Conservation (phyloP, 2,888 invertebrate genomes). For the Nematopogon swammerdamellus region DNA sequence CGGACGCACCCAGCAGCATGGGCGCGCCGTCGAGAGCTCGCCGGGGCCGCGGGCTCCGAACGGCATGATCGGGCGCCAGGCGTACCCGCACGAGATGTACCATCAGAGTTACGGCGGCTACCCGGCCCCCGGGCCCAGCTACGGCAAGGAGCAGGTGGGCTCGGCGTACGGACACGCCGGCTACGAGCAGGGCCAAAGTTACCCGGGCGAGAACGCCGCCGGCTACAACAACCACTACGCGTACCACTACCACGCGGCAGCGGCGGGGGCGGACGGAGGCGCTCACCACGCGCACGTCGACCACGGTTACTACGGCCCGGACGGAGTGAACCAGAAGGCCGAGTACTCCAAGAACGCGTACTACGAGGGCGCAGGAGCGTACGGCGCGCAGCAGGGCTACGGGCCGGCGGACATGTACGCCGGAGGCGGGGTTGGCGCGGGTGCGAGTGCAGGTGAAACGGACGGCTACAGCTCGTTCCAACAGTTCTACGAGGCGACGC, state of each 20-base stretch:
- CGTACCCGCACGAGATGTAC: conserved; percentile 48
- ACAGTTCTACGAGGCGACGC: conserved; percentile 63
- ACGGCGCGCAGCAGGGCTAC: conserved; percentile 15
- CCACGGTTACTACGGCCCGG: conserved; percentile 16
- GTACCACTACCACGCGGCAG: conserved; percentile 47
- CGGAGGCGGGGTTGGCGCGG: conserved; percentile 23
- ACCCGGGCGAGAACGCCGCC: conserved; percentile 26
- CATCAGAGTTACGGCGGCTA: conserved; percentile 50
- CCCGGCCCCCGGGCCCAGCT: conserved; percentile 30
- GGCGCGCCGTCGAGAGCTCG: conserved; percentile 31
- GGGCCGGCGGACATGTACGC: conserved; percentile 13
- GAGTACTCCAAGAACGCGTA: conserved; percentile 48
- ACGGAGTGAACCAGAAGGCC: conserved; percentile 19
- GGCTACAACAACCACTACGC: conserved; percentile 40
- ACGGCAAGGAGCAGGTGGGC: conserved; percentile 50
- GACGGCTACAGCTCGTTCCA: conserved; percentile 69
- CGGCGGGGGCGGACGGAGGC: conserved; percentile 37
- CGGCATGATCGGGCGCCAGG: conserved; percentile 34
- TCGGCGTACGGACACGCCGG: conserved; percentile 57
- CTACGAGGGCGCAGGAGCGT: conserved; percentile 34
- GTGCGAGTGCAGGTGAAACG: conserved; percentile 59
- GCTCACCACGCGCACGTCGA: conserved; percentile 36
- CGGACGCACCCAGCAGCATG: conserved; percentile 36
- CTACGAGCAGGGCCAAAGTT: conserved; percentile 42
- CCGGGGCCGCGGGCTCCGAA: conserved; percentile 34